phyloP scores from a whole-genome alignment of 35 echinoderm and acorn worm genomes.

The Apostichopus californicus region DNA sequence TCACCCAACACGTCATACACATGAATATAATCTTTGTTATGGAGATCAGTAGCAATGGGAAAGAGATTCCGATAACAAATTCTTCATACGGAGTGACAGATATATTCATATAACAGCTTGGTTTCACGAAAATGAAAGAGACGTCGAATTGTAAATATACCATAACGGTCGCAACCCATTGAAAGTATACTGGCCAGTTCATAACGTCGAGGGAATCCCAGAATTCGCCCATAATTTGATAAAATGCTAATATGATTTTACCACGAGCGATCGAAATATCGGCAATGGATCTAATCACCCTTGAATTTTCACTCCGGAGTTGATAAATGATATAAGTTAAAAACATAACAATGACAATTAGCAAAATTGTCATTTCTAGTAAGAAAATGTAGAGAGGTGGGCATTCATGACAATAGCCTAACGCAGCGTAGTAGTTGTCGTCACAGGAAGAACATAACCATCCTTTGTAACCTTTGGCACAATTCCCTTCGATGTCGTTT shows the following conservation, averaged over 20 bases:
- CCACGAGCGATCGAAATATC: constrained; percentile 21
- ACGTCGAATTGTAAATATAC: no score
- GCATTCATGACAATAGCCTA: no score
- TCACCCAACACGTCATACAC: neutral
- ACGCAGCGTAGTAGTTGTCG: no score
- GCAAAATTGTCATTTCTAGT: neutral
- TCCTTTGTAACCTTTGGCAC: no score
- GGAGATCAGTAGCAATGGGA: neutral
- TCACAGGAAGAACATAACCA: no score
- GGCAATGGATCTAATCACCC: neutral
- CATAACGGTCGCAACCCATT: no score
- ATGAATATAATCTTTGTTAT: neutral
- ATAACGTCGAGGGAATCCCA: constrained; percentile 26
- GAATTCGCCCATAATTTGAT: constrained; percentile 55
- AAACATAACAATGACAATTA: neutral
- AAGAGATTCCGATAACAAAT: constrained; percentile 15
- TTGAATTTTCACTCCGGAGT: neutral
- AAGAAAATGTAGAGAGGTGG: neutral
- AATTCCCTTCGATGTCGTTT: neutral
- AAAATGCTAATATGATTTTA: constrained; percentile 58
- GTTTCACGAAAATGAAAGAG: no score
- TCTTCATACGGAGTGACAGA: neutral
- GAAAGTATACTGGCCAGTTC: no score
- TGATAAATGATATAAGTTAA: neutral
- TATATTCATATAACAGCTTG: constrained; percentile 24